phyloP scores from a whole-genome alignment of 2,797 vertebrate species.

The Rhadinocentrus ornatus region DNA sequence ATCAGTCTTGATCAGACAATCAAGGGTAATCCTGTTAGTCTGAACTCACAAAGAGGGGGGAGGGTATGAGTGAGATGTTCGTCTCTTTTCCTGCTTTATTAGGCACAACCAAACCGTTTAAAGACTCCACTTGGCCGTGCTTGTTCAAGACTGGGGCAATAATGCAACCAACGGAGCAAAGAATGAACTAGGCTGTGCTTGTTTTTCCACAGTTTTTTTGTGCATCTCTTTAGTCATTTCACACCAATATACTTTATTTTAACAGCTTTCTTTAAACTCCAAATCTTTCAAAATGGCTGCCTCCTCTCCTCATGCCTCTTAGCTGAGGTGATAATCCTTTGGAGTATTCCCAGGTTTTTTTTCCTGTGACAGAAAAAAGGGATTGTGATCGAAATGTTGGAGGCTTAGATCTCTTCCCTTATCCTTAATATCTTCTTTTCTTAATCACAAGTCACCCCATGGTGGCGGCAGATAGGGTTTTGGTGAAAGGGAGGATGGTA shows the following conservation, averaged over 20 bases:
- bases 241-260: constrained; percentile 6
- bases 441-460: constrained; percentile 74
- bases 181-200: constrained; percentile 42
- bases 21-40: constrained; percentile 76
- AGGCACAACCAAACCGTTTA: constrained; percentile 68
- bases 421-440: constrained; percentile 59
- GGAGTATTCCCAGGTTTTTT: constrained; percentile 38
- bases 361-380: constrained; percentile 39
- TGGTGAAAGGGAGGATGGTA: constrained; percentile 55
- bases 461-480: constrained; percentile 53
- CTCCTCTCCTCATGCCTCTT: constrained; percentile 8
- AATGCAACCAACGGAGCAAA: constrained; percentile 59
- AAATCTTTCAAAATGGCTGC: constrained; percentile 46
- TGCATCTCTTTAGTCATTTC: constrained; percentile 24
- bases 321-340: constrained; percentile 28
- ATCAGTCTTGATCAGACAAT: constrained; percentile 79
- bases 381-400: constrained; percentile 33
- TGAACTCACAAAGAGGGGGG: constrained; percentile 35
- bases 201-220: constrained; percentile 1
- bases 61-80: constrained; percentile 46
- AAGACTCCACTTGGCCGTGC: constrained; percentile 44
- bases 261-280: constrained; percentile 23
- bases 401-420: constrained; percentile 59
- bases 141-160: constrained; percentile 55
- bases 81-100: constrained; percentile 73